Evolutionary conservation across 2,888 invertebrate genomes (phyloP), one percentile per base, ranked within the genome.

Genomic region (Drepana falcataria): DNA sequence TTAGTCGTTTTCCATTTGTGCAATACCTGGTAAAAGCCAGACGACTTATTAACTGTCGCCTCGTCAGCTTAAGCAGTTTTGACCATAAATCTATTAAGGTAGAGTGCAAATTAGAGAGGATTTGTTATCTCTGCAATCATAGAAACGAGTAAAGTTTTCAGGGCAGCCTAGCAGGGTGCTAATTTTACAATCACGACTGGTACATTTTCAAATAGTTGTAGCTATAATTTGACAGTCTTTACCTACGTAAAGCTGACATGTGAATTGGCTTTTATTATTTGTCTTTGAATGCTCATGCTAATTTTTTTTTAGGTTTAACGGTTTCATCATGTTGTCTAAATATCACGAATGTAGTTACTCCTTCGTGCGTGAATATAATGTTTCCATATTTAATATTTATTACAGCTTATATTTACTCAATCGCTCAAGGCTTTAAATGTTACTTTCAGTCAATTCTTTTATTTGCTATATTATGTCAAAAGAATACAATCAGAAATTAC

Each of bases 1-100:
- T 88, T 87, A 89, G 86, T 82, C 80, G 80, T 85, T 87, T 86
- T 85, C 87, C 82, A 86, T 86, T 85, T 86, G 77, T 79, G 73
- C 77, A 75, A 84, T 84, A 84, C 85, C 81, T 81, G 83, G 82
- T 83, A 85, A 84, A 86, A 85, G 83, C 79, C 75, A 84, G 84
- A 84, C 79, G 74, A 81, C 77, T 81, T 83, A 83, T 81, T 79
- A 78, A 68, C 75, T 78, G 77, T 81, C 78, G 73, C 75, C 69
- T 69, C 59, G 59, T 51, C 53, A 59, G 58, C 58, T 57, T 63
- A 49, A 57, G 68, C 60, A 81, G 77, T 79, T 63, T 77, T 64
- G 73, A 66, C 82, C 78, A 79, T 86, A 21, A 79, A 54, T 53
- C 7, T 54, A 47, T 59, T 59, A 44, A 54, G 53, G 69, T 78